phyloP scores from a whole-genome alignment of 2,113 vertebrate genomes.

The Lethenteron reissneri region DNA sequence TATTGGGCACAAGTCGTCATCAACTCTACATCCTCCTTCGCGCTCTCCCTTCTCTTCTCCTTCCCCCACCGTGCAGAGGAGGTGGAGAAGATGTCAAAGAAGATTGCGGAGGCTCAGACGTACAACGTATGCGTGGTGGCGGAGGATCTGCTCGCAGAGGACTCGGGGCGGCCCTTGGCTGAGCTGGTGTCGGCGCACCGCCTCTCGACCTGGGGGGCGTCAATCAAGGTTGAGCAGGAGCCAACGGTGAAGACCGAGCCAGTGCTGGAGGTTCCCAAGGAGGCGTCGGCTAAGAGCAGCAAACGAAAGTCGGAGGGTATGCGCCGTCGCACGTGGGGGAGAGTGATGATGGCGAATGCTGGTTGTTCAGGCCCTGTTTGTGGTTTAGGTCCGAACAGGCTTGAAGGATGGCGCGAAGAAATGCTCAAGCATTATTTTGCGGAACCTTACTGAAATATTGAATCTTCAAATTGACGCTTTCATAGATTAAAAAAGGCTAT shows the following conservation, averaged over 20 bases:
- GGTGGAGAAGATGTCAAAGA: slow-evolving; percentile 80
- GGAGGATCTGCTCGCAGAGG: slow-evolving; percentile 54
- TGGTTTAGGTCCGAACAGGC: not conserved
- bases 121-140: slow-evolving; percentile 57
- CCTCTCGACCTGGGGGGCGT: slow-evolving; percentile 66
- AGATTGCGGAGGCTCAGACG: slow-evolving; percentile 74
- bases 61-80: slow-evolving; percentile 36
- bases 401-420: not conserved
- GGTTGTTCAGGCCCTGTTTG: slow-evolving; percentile 21
- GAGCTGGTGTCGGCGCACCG: slow-evolving; percentile 49
- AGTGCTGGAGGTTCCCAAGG: too few species aligned
- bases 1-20: too few species aligned
- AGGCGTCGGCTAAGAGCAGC: too few species aligned
- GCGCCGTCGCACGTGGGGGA: too few species aligned
- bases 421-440: too few species aligned
- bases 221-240: slow-evolving; percentile 44
- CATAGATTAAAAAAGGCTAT: too few species aligned
- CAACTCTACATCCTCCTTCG: not conserved
- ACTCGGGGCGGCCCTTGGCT: slow-evolving; percentile 41
- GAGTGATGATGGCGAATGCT: not conserved
- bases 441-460: too few species aligned
- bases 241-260: slow-evolving; percentile 12
- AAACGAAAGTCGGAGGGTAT: too few species aligned
- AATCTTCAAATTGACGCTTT: too few species aligned
- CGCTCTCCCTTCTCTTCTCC: not conserved